Evolutionary conservation across 2,797 vertebrate species (phyloP).

Genomic region (Danio choprae): DNA sequence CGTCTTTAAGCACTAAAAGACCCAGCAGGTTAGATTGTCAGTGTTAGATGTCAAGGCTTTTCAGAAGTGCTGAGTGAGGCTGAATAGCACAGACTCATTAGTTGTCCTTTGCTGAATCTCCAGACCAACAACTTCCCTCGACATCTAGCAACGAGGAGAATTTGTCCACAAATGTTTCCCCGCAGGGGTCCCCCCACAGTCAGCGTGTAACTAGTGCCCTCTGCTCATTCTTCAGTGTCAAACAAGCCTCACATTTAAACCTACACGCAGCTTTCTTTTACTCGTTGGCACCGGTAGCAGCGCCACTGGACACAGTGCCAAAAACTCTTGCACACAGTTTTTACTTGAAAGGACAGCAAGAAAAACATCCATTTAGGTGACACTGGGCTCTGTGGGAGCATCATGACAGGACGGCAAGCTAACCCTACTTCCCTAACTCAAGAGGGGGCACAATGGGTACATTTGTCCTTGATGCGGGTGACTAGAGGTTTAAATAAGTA

Average conservation of each 20-base stretch:
- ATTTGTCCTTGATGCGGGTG: conserved; percentile 80
- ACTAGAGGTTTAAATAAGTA: conserved; percentile 72
- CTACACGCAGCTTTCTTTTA: conserved; percentile 38
- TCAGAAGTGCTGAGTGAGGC: conserved; percentile 44
- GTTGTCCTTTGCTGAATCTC: conserved; percentile 6
- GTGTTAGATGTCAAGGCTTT: conserved; percentile 36
- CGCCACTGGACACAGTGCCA: conserved; percentile 24
- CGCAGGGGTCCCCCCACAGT: conserved; percentile 46
- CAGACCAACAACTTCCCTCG: conserved; percentile 22
- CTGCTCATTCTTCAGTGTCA: conserved; percentile 53
- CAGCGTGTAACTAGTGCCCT: conserved; percentile 34
- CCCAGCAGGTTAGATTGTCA: conserved; percentile 47
- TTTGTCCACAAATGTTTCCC: conserved; percentile 43
- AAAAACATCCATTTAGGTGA: conserved; percentile 50
- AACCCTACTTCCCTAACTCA: conserved; percentile 74
- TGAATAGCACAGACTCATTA: conserved; percentile 33
- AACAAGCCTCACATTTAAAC: conserved; percentile 50
- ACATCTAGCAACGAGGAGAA: conserved; percentile 14
- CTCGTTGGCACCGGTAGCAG: conserved; percentile 28
- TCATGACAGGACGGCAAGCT: conserved; percentile 56
- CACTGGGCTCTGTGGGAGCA: conserved; percentile 37
- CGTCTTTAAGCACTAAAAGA: conserved; percentile 15
- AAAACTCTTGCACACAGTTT: conserved; percentile 43
- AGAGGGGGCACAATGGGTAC: conserved; percentile 75
- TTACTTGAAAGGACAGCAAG: conserved; percentile 36